Evolutionary conservation across 2,888 invertebrate species (phyloP).

Genomic region (Stenodema calcarata): DNA sequence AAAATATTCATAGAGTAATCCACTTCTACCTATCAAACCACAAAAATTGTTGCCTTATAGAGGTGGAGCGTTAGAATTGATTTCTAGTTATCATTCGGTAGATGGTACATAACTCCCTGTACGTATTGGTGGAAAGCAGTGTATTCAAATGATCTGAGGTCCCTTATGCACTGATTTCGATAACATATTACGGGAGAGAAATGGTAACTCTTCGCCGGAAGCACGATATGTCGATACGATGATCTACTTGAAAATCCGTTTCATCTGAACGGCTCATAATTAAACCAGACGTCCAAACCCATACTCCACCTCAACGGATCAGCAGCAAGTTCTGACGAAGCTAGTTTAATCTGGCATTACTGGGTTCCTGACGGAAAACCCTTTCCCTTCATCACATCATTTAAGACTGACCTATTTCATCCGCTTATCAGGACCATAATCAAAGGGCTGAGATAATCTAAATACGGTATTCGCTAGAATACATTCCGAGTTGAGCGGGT

Average conservation of each 20-base stretch:
- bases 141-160: too few species aligned
- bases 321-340: neutral
- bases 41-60: too few species aligned
- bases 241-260: neutral
- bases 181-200: too few species aligned
- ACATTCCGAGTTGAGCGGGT: neutral
- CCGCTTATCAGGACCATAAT: neutral
- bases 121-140: too few species aligned
- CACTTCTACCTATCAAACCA: too few species aligned
- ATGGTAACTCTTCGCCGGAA: too few species aligned
- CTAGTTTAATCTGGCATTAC: neutral
- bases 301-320: neutral
- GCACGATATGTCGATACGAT: too few species aligned
- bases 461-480: neutral
- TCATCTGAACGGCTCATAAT: neutral
- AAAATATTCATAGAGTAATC: too few species aligned
- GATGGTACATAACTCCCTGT: too few species aligned
- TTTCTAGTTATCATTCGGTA: too few species aligned
- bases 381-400: neutral
- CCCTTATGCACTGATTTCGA: too few species aligned
- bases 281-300: neutral
- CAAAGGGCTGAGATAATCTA: neutral
- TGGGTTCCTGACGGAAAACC: neutral
- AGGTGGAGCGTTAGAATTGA: too few species aligned
- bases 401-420: constrained; percentile 1